phyloP scores from a whole-genome alignment of 2,888 invertebrate genomes.

The Rotaria sp. region DNA sequence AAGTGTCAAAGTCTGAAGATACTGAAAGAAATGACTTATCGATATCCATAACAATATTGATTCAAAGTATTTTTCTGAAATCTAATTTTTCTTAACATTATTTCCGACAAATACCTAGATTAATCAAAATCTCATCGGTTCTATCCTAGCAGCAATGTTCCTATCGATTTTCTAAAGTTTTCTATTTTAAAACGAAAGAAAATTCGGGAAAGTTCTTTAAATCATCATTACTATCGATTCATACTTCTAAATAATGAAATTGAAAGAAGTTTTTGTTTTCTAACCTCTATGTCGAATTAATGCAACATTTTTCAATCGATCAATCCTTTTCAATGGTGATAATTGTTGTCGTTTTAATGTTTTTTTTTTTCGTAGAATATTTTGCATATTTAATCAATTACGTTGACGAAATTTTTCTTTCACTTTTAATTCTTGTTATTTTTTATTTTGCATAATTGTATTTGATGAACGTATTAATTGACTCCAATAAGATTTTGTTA shows the following conservation, averaged over 20 bases:
- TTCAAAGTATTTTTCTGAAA: no score
- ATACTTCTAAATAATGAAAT: background rate
- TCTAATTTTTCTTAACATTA: no score
- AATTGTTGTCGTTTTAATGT: background rate
- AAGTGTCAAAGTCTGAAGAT: no score
- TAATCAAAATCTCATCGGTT: no score
- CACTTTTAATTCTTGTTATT: background rate
- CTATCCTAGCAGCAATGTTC: no score
- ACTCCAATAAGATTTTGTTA: conserved; percentile 23
- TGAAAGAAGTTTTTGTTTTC: background rate
- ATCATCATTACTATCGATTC: no score
- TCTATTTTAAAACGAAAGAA: no score
- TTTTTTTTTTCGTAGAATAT: background rate
- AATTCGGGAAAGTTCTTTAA: no score
- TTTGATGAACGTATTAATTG: background rate
- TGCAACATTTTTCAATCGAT: background rate
- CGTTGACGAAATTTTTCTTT: conserved; percentile 10
- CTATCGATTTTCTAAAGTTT: no score
- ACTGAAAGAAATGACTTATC: no score
- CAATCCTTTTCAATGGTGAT: conserved; percentile 18
- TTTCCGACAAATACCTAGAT: no score
- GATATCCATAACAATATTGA: no score
- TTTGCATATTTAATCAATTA: background rate
- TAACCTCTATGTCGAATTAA: background rate
- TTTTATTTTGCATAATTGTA: background rate